phyloP scores from a whole-genome alignment of 2,888 invertebrate species.

The Philaethria dido region DNA sequence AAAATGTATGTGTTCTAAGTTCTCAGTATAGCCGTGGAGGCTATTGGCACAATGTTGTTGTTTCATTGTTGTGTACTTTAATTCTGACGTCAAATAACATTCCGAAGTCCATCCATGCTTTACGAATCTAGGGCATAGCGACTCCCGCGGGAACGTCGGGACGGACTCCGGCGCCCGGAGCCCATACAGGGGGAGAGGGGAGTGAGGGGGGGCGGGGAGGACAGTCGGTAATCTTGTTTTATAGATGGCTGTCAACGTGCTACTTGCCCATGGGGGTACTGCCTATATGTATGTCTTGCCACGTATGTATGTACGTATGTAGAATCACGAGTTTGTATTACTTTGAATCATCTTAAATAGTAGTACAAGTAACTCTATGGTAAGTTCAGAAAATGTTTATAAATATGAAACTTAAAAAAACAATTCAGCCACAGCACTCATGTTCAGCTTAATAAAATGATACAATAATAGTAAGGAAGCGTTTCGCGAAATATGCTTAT shows the following conservation, averaged over 20 bases:
- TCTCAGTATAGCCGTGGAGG: neutral
- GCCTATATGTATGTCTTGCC: neutral
- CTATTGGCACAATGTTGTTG: neutral
- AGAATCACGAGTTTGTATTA: too few species aligned
- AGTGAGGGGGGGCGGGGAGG: slow-evolving; percentile 1
- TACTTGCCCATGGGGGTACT: neutral
- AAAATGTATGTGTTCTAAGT: neutral
- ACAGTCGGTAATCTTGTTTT: slow-evolving; percentile 23
- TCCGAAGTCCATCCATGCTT: slow-evolving; percentile 4
- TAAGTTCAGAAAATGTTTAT: too few species aligned
- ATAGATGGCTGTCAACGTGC: slow-evolving; percentile 22
- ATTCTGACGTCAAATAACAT: slow-evolving; percentile 7
- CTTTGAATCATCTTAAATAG: too few species aligned
- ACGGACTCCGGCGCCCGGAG: neutral
- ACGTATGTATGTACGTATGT: neutral
- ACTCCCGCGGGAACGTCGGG: neutral
- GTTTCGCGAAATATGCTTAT: too few species aligned
- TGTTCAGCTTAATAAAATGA: too few species aligned
- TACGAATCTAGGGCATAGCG: neutral
- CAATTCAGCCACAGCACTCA: too few species aligned
- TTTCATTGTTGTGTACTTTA: neutral
- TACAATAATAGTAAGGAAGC: too few species aligned
- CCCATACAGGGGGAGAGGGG: neutral
- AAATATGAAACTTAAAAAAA: too few species aligned
- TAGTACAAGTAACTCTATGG: too few species aligned